A percentile compares a stretch with the other conserved stretches of the same genome.
Conservation (phyloP, 2,113 vertebrate genomes). For the Seriola rivoliana region DNA sequence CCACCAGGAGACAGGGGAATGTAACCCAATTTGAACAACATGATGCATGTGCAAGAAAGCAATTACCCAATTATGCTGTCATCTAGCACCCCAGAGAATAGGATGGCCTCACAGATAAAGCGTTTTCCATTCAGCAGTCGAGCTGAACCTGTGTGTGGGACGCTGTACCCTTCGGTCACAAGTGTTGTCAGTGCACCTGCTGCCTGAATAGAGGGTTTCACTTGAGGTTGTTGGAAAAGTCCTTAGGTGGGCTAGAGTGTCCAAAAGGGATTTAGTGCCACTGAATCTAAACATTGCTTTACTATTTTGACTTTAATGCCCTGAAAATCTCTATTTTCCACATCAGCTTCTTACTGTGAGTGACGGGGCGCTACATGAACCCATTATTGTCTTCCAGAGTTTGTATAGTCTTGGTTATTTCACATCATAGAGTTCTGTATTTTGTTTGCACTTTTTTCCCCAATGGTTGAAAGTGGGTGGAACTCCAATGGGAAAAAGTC, state of each 20-base stretch:
- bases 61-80: conserved; percentile 86
- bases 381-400: background rate
- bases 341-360: background rate
- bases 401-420: background rate
- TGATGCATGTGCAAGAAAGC: conserved; percentile 83
- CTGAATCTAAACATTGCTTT: background rate
- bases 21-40: conserved; percentile 81
- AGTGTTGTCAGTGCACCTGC: conserved; percentile 60
- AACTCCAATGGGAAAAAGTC: background rate
- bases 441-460: background rate
- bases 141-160: conserved; percentile 58
- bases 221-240: conserved; percentile 5
- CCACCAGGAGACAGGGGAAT: conserved; percentile 71
- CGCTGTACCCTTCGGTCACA: conserved; percentile 57
- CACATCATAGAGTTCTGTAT: background rate
- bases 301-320: background rate
- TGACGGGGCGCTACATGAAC: no score
- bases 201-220: conserved; percentile 54
- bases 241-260: background rate
- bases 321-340: background rate
- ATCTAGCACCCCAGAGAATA: conserved; percentile 79
- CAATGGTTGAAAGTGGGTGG: background rate
- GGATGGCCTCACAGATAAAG: conserved; percentile 73
- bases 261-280: background rate
- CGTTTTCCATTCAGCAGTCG: conserved; percentile 66